Base-by-base conservation (phyloP, 35 echinoderm and acorn worm genomes). In the Ophiothrix spiculata region DNA sequence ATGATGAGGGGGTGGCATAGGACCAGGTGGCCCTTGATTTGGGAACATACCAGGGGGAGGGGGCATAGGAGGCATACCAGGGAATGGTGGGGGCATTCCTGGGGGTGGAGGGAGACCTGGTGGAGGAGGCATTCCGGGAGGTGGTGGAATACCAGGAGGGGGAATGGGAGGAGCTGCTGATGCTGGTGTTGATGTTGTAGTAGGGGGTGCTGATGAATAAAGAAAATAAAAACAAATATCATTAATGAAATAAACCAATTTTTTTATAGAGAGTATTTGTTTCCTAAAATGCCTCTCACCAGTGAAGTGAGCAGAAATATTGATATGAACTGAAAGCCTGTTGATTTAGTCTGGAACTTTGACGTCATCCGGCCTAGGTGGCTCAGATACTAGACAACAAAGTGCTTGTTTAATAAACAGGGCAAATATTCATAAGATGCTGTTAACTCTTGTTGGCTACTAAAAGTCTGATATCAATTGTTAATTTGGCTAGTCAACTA, bases 21-120 rank as follows among this genome's bases (percentile, higher is more conserved):
- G n/a, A n/a, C n/a, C n/a, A n/a, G n/a, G n/a, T n/a, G n/a, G n/a
- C n/a, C n/a, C 25, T 16, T 38, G 77, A n/a, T n/a, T n/a, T n/a
- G 76, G 29, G 35, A 76, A 40, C 45, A 64, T 6, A 32, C 79
- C 37, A 37, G 76, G 35, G 87, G 87, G 15, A n/a, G 79, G 87
- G 34, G 87, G 91, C 14, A 89, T 74, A n/a, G 80, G 77, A 17
- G 79, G 83, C 40, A 64, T 79, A 40, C 82, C 76, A 21, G 87
- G 92, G 25, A 78, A 77, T 45, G 91, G 91, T 28, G 94, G 95
- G n/a, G n/a, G n/a, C 90, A 96, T 88, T 0, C 82, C 86, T 0
- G 85, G 84, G 36, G 94, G 94, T 35, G 89, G 89, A 39, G 77
- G 82, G 77, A 93, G 81, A 25, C 87, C 87, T 1, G 91, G 91